These are phyloP conservation scores for Panurus biarmicus DNA, from an alignment of 2,113 vertebrate genomes.

Conservation along the genomic window DNA sequence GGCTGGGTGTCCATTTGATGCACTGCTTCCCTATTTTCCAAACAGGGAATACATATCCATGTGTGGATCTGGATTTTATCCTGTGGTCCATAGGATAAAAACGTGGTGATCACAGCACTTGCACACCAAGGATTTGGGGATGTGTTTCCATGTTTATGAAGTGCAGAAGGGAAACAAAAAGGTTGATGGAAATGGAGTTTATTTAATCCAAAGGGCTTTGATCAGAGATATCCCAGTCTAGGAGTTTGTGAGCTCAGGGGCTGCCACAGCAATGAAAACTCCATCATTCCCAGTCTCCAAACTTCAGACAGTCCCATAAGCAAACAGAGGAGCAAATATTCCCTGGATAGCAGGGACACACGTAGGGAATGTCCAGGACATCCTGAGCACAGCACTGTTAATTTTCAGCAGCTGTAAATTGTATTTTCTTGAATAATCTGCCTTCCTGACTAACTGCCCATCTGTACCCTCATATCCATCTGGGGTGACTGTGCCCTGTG, in stretches of 20 bases:
- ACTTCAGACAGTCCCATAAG: not conserved
- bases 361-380: not conserved
- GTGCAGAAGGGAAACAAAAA: not conserved
- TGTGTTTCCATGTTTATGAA: not conserved
- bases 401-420: not conserved
- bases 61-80: too few species aligned
- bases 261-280: not conserved
- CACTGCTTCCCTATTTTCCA: not conserved
- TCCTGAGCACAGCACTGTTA: not conserved
- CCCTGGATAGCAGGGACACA: not conserved
- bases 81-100: not conserved
- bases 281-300: not conserved
- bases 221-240: not conserved
- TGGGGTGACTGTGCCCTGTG: not conserved
- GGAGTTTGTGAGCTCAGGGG: not conserved
- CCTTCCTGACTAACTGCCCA: not conserved
- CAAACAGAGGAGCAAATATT: not conserved
- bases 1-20: not conserved
- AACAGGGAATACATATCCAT: not conserved
- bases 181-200: not conserved
- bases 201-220: not conserved
- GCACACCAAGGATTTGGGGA: not conserved
- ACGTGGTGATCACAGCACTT: not conserved
- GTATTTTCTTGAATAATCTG: not conserved
- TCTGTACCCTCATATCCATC: not conserved